Evolutionary conservation across 2,797 vertebrate genomes (phyloP).

Genomic region (Lacerta viridis): DNA sequence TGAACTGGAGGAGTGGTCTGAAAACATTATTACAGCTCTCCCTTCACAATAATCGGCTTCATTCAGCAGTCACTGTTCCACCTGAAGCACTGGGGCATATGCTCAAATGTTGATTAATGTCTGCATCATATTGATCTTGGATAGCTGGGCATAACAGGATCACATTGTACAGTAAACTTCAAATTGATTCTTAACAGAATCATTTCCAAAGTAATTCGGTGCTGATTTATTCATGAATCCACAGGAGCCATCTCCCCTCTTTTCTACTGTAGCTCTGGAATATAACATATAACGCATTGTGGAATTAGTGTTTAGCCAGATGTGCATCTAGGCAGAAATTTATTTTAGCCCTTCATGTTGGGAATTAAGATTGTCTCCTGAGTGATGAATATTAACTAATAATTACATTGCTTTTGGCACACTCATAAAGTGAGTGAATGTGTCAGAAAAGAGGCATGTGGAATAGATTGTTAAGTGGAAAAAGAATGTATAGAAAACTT

Average conservation of each 20-base stretch:
- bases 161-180: constrained; percentile 44
- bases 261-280: constrained; percentile 34
- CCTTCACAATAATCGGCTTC: constrained; percentile 32
- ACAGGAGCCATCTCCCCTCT: background rate
- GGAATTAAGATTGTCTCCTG: constrained; percentile 25
- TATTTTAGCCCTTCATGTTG: constrained; percentile 41
- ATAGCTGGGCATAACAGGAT: constrained; percentile 40
- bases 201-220: constrained; percentile 58
- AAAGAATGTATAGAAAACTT: background rate
- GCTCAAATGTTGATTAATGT: constrained; percentile 47
- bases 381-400: constrained; percentile 38
- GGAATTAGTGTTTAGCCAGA: constrained; percentile 5
- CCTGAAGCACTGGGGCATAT: constrained; percentile 22
- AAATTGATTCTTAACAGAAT: constrained; percentile 55
- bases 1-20: background rate
- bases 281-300: constrained; percentile 19
- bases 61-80: constrained; percentile 17
- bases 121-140: constrained; percentile 38
- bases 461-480: constrained; percentile 43
- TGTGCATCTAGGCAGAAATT: background rate
- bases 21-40: constrained; percentile 24
- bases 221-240: constrained; percentile 32
- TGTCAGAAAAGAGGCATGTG: background rate
- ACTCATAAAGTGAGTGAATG: constrained; percentile 31
- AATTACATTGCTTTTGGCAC: background rate